A percentile compares a stretch with the other conserved stretches of the same genome.
Evolutionary conservation across 2,888 invertebrate genomes (phyloP).

Genomic region (Ophion ellenae): DNA sequence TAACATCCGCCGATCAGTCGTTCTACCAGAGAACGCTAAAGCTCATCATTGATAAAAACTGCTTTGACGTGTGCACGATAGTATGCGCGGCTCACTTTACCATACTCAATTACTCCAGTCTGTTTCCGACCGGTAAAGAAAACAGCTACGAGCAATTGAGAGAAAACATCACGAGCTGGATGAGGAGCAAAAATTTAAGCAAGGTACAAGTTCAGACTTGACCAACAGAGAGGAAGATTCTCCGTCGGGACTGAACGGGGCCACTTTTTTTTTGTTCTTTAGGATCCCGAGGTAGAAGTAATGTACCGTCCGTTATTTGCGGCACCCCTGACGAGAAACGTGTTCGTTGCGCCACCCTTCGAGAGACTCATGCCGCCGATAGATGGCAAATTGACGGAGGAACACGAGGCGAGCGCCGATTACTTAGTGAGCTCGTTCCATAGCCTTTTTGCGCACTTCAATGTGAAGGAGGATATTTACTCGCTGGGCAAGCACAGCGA

Average conservation of each 20-base stretch:
- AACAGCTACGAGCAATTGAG: slow-evolving; percentile 83
- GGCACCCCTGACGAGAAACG: slow-evolving; percentile 85
- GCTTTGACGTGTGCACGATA: slow-evolving; percentile 87
- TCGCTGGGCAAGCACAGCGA: slow-evolving; percentile 88
- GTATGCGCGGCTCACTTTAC: slow-evolving; percentile 86
- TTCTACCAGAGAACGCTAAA: slow-evolving; percentile 86
- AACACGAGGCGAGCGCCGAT: slow-evolving; percentile 72
- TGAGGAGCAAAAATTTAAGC: slow-evolving; percentile 78
- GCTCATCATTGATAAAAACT: slow-evolving; percentile 87
- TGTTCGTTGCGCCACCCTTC: slow-evolving; percentile 88
- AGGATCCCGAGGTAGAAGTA: slow-evolving; percentile 87
- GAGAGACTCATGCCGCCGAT: slow-evolving; percentile 86
- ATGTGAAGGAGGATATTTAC: slow-evolving; percentile 88
- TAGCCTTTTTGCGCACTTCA: slow-evolving; percentile 84
- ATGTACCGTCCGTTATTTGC: slow-evolving; percentile 87
- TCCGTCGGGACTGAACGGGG: background rate
- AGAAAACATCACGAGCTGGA: slow-evolving; percentile 85
- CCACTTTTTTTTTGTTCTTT: slow-evolving; percentile 74
- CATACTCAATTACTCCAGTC: slow-evolving; percentile 85
- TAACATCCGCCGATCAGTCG: slow-evolving; percentile 85
- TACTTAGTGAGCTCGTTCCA: slow-evolving; percentile 78
- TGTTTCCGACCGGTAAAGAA: slow-evolving; percentile 78
- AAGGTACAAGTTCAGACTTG: slow-evolving; percentile 68
- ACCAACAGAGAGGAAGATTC: background rate
- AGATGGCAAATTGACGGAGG: slow-evolving; percentile 77